Evolutionary conservation across 37 sponge, comb jelly and placozoan species (phyloP), one percentile per base, ranked within the genome.

Genomic region (Halichondria panicea): DNA sequence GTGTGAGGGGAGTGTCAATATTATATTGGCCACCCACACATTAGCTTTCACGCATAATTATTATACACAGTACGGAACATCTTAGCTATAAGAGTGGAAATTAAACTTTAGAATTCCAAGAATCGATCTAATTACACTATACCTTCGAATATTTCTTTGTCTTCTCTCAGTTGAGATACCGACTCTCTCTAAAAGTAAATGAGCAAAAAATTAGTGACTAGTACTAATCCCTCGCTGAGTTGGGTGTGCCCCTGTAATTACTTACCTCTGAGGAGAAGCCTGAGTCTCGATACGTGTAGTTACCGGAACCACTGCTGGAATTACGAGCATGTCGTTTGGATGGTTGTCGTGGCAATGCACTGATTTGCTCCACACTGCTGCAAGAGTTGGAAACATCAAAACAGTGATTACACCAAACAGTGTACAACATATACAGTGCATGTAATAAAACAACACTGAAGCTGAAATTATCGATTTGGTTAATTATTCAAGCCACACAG

Each of bases 181-280:
- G 73, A 72, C 41, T 72, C 73, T 56, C 73, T 55, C 73, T 72
- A 25, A 36, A 36, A 7, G 60, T 58, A 27, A 21, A 58, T 21
- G 6, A 58, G 25, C 15, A 11, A 24, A 7, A 21, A 58, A 58
- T 48, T 48, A 48, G 52, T 48, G 15, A 48, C 52, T 15, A 48
- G 15, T 48, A 48, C 11, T 18, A 18, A 15, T 48, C 13, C 60
- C 12, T 58, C n/a, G n/a, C n/a, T n/a, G n/a, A n/a, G n/a, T n/a
- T 2, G 36, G 33, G 36, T 30, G 6, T 28, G 43, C 27, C 13
- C 6, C 44, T 15, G 3, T n/a, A 4, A 18, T 24, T 34, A 36
- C 65, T 52, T 18, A 76, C 76, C 76, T 76, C 76, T 31, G 76
- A 76, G 15, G 76, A 76, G 52, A 76, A 63, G 31, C 76, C 76